Base-by-base conservation (phyloP, 1,140 invertebrate genomes). In the Cotesia glomerata region DNA sequence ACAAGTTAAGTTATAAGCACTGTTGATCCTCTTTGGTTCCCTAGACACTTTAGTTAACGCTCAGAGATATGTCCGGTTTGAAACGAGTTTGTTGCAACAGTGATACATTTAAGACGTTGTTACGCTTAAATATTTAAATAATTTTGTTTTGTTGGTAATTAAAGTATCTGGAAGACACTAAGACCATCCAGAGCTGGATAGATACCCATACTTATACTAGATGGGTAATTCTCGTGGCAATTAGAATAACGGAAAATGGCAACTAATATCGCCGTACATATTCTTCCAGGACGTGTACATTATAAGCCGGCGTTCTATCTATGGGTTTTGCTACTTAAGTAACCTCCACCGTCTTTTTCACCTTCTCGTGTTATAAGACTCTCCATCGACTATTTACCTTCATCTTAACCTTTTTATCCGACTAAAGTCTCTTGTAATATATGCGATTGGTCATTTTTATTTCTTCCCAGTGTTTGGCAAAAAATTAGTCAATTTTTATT, bases 231-330 rank as follows among this genome's bases (percentile, higher is more conserved):
- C 74, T 71, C 65, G 54, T 68, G 64, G 67, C 64, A 75, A 75
- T 75, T 75, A 75, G 74, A 68, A 75, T 75, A 75, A 75, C 74
- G 74, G 74, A 65, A 56, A 68, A 26, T 35, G 52, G 66, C 70
- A 45, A 52, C 74, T 71, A 72, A 72, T 67, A 71, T 71, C 66
- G 58, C 35, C 13, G 45, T 67, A 69, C 63, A 72, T 66, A 75
- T 75, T 75, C 26, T 26, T 72, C 69, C 16, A 61, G 54, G 65
- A 67, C 68, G 71, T 70, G 62, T 63, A 70, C 16, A 62, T 45
- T 34, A 14, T 64, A 59, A 54, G 39, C 34, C 65, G 51, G 34
- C 16, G 59, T 62, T 32, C 32, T 34, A 7, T 49, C n/a, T 70
- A n/a, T 14, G 54, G 7, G 16, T 52, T 45, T 45, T 54, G 45